Evolutionary conservation across 2,888 invertebrate species (phyloP).

Genomic region (Pecten maximus): DNA sequence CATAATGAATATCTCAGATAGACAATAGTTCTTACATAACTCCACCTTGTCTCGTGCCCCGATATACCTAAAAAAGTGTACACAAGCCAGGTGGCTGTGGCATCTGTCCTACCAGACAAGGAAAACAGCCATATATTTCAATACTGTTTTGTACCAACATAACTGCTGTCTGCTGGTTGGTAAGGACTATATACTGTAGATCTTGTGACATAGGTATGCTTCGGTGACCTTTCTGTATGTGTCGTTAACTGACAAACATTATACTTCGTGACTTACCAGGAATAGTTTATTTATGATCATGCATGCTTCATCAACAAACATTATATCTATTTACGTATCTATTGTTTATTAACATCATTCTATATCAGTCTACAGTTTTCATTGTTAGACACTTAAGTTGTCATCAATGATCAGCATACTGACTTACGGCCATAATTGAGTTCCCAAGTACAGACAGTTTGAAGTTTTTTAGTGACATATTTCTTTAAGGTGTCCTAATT

Average conservation of each 20-base stretch:
- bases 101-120: neutral
- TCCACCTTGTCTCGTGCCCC: neutral
- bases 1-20: neutral
- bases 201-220: neutral
- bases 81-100: neutral
- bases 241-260: neutral
- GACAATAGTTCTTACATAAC: neutral
- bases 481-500: too few species aligned
- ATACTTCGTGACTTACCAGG: neutral
- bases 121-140: neutral
- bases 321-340: neutral
- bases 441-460: too few species aligned
- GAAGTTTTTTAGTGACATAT: too few species aligned
- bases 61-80: neutral
- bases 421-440: too few species aligned
- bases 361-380: too few species aligned
- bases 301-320: neutral
- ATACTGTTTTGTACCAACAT: neutral
- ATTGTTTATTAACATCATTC: neutral
- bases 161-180: neutral
- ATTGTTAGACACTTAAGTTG: too few species aligned
- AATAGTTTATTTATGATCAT: neutral
- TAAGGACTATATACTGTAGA: neutral
- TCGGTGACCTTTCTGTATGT: neutral
- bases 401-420: too few species aligned